A percentile compares a stretch with the other conserved stretches of the same genome.
phyloP scores from a whole-genome alignment of 1,140 invertebrate species.

The Tenebrio molitor region DNA sequence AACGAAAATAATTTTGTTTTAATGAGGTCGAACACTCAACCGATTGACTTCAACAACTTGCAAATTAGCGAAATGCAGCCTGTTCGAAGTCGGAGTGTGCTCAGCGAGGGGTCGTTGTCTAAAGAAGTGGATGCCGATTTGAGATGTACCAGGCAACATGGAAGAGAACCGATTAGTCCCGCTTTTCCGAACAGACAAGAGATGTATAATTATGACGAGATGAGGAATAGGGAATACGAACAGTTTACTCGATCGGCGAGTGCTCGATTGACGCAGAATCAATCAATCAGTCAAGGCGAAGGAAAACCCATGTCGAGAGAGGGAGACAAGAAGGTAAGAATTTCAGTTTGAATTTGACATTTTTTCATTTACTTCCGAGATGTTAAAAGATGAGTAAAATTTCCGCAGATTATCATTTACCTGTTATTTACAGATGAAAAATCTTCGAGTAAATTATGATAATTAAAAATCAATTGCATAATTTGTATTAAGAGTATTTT shows the following conservation, averaged over 20 bases:
- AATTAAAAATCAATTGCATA: no score
- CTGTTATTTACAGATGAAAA: no score
- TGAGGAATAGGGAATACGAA: slow-evolving; percentile 64
- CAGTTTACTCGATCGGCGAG: slow-evolving; percentile 83
- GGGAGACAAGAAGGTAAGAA: slow-evolving; percentile 77
- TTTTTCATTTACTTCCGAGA: no score
- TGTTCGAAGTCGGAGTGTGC: slow-evolving; percentile 60
- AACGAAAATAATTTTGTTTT: slow-evolving; percentile 56
- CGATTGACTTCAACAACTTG: slow-evolving; percentile 51
- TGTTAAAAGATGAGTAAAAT: no score
- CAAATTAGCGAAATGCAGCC: slow-evolving; percentile 56
- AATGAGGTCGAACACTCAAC: slow-evolving; percentile 56
- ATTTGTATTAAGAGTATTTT: no score
- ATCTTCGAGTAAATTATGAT: no score
- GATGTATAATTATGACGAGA: slow-evolving; percentile 57
- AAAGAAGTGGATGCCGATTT: slow-evolving; percentile 62
- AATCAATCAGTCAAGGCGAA: slow-evolving; percentile 61
- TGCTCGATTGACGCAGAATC: slow-evolving; percentile 78
- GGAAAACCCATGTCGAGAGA: slow-evolving; percentile 67
- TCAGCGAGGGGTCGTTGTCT: slow-evolving; percentile 62
- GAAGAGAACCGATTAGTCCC: slow-evolving; percentile 53
- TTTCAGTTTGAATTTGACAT: slow-evolving; percentile 21
- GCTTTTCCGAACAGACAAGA: slow-evolving; percentile 58
- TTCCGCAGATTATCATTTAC: no score
- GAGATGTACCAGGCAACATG: slow-evolving; percentile 55